Evolutionary conservation across 2,888 invertebrate genomes (phyloP), one percentile per base, ranked within the genome.

Genomic region (Lasioglossum zephyrum): DNA sequence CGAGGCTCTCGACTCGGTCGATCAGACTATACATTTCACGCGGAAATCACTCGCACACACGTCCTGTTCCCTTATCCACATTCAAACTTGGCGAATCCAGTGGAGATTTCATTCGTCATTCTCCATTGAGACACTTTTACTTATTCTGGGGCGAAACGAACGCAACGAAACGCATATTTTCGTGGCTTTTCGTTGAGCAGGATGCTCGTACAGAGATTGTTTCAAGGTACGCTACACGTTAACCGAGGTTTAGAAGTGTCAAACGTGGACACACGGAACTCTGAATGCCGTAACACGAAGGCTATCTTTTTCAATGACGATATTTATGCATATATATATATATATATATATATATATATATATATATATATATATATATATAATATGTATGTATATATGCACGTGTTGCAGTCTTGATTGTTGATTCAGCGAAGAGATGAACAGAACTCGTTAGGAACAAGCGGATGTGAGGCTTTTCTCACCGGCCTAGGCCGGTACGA

Each of bases 371-470:
- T 31, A 31, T 31, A 31, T 31, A 31, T 31, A 31, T 31, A 31
- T 31, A 31, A 79, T 18, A 22, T 53, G 22, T 8, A 22, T 22
- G 22, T 22, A 22, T 18, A 22, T 18, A 18, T 8, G 77, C 49
- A 70, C 22, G 53, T 53, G 49, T 77, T 79, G 63, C 76, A 85
- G 73, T 88, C 84, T 81, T 85, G 39, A 74, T 80, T 36, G 70
- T 60, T 75, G 73, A 66, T 82, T 86, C 81, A 53, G 70, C 76
- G 78, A 81, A 82, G 39, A 70, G 77, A 73, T 70, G 79, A 90
- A 88, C 66, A 39, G 82, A 80, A 73, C 79, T 87, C 53, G 60
- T 44, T 79, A 86, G 81, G 79, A 81, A 75, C 81, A 89, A 79
- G 78, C 79, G 60, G 72, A 78, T 44, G 1, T 47, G 66, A 60